Percentiles rank a stretch among this genome's conserved stretches.
Conservation (phyloP, 2,888 invertebrate species). For the Phasia obesa region DNA sequence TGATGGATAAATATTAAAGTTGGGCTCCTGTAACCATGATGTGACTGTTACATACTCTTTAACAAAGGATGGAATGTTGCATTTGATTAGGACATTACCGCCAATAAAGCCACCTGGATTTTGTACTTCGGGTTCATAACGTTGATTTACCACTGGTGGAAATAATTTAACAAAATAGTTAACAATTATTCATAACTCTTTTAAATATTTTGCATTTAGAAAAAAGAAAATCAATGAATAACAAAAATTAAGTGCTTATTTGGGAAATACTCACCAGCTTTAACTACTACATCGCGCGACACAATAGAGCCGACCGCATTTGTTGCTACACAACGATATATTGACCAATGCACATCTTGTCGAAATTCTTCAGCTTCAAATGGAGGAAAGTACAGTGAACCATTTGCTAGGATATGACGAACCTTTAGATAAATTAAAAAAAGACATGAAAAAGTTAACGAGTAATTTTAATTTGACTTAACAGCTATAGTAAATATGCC, state of each 20-base stretch:
- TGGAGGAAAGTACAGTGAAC: conserved; percentile 84
- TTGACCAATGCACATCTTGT: conserved; percentile 85
- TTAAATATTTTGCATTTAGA: not conserved
- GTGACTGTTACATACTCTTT: conserved; percentile 84
- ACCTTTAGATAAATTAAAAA: conserved; percentile 77
- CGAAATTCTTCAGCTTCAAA: conserved; percentile 84
- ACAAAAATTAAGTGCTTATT: not conserved
- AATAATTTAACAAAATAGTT: not conserved
- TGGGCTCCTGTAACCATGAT: conserved; percentile 84
- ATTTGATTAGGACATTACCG: conserved; percentile 84
- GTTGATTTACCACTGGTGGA: conserved; percentile 84
- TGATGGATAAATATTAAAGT: conserved; percentile 84
- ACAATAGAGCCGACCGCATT: conserved; percentile 84
- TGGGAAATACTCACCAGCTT: conserved; percentile 82
- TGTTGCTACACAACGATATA: conserved; percentile 84
- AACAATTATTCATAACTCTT: not conserved
- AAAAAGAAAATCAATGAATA: not conserved
- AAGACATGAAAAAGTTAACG: not conserved
- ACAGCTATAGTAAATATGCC: too few relatives aligned
- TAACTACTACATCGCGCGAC: conserved; percentile 84
- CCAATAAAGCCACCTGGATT: conserved; percentile 84
- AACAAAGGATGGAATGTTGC: conserved; percentile 84
- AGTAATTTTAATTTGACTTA: too few relatives aligned
- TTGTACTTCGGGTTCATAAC: conserved; percentile 85
- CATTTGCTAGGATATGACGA: conserved; percentile 84